Base-by-base conservation (phyloP, 2,113 vertebrate genomes). In the Nicator chloris region DNA sequence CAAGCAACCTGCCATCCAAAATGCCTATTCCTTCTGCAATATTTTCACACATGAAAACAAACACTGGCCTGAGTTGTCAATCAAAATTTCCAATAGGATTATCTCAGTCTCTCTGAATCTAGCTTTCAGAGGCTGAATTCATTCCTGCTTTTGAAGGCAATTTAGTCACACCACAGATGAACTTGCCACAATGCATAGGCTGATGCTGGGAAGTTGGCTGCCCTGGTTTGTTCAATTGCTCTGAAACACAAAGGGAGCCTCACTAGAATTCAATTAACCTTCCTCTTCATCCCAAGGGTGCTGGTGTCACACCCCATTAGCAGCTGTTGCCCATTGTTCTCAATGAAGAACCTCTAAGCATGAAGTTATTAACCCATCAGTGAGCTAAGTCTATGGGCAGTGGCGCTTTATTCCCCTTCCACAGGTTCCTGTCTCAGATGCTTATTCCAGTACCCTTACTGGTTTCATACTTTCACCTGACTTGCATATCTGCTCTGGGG, bases 201-300 rank as follows among this genome's bases (percentile, higher is more conserved):
- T 86, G 60, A 20, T 86, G 85, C 53, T 88, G 66, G 57, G 28
- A 92, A 80, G 49, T 69, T 92, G 75, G 47, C 53, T 76, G 79
- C 56, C 79, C 87, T 91, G 54, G 14, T 64, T 90, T 94, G 56
- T 94, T 91, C 90, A n/a, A 18, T 30, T 92, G 44, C 86, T 82
- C 73, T 80, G 56, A 80, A 87, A 54, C 40, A 92, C 84, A 88
- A 97, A 88, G 64, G 78, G 40, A 80, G 22, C 71, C 72, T 86
- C 82, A 37, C 68, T 78, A 71, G 86, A 92, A 95, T 95, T 95
- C 75, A 90, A 26, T 94, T 94, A 94, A 66, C 80, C 78, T 88
- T 81, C 77, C 78, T 92, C 75, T 93, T 94, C 63, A 61, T 95
- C 90, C 87, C 90, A 95, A 89, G 88, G 51, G 75, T 0, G 0